phyloP scores from a whole-genome alignment of 2,888 invertebrate genomes.

The Cepaea hortensis region DNA sequence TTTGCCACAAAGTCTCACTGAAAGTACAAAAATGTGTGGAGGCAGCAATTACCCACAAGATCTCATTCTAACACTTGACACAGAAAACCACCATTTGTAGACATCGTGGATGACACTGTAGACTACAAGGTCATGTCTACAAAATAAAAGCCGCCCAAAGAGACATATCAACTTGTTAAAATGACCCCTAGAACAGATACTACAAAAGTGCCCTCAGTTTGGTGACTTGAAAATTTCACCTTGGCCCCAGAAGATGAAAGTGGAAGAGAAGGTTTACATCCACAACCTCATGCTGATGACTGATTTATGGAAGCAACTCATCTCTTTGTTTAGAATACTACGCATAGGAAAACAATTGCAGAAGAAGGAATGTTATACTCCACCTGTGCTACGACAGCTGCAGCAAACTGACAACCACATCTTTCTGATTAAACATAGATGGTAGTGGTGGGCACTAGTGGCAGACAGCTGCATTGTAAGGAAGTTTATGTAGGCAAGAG shows the following conservation, averaged over 20 bases:
- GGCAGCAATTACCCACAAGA: conserved; percentile 1
- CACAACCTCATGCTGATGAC: not conserved
- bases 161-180: not conserved
- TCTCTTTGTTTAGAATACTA: not conserved
- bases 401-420: too few species aligned
- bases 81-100: not conserved
- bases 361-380: too few species aligned
- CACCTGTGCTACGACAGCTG: too few species aligned
- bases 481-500: too few species aligned
- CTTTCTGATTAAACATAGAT: too few species aligned
- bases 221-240: not conserved
- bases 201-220: not conserved
- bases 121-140: not conserved
- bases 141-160: not conserved
- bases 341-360: too few species aligned
- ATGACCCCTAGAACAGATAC: not conserved
- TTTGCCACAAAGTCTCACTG: too few species aligned
- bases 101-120: not conserved
- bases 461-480: too few species aligned
- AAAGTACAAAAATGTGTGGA: not conserved
- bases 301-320: not conserved
- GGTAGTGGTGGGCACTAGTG: too few species aligned
- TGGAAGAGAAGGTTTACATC: not conserved
- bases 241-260: not conserved
- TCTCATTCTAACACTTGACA: not conserved